Conservation (phyloP, 2,888 invertebrate species). For the Conistra vaccinii region DNA sequence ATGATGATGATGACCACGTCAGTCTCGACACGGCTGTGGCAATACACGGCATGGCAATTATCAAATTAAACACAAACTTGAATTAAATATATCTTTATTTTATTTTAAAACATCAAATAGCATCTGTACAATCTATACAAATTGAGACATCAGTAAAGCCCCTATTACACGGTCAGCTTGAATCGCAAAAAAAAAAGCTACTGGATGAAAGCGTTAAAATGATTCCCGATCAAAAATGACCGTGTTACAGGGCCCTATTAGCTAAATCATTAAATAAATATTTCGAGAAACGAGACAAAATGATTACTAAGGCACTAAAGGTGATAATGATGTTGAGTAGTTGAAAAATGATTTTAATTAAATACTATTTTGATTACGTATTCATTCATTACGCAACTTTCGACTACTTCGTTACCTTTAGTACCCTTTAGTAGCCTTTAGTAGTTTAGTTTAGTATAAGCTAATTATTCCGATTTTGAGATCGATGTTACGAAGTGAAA, state of each 20-base stretch:
- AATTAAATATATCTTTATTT: constrained; percentile 68
- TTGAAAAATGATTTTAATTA: constrained; percentile 17
- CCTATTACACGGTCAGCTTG: constrained; percentile 36
- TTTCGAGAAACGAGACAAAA: constrained; percentile 40
- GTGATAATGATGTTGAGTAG: constrained; percentile 40
- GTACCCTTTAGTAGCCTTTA: no score
- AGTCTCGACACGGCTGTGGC: no score
- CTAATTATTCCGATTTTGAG: constrained; percentile 35
- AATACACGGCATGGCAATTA: neutral
- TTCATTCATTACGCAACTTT: constrained; percentile 26
- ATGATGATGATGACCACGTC: no score
- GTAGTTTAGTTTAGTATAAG: no score
- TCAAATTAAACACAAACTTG: constrained; percentile 35
- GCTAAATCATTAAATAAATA: constrained; percentile 41
- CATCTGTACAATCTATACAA: constrained; percentile 66
- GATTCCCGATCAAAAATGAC: neutral
- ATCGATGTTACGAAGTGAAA: constrained; percentile 39
- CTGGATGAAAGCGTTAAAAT: neutral
- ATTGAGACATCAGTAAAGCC: constrained; percentile 36
- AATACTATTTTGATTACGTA: constrained; percentile 44
- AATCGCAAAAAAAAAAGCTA: constrained; percentile 7
- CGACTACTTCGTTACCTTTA: constrained; percentile 53
- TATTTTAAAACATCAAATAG: constrained; percentile 63
- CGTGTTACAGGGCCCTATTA: constrained; percentile 8
- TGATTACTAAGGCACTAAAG: constrained; percentile 60